phyloP scores from a whole-genome alignment of 2,888 invertebrate species.

The Torymus auratus region DNA sequence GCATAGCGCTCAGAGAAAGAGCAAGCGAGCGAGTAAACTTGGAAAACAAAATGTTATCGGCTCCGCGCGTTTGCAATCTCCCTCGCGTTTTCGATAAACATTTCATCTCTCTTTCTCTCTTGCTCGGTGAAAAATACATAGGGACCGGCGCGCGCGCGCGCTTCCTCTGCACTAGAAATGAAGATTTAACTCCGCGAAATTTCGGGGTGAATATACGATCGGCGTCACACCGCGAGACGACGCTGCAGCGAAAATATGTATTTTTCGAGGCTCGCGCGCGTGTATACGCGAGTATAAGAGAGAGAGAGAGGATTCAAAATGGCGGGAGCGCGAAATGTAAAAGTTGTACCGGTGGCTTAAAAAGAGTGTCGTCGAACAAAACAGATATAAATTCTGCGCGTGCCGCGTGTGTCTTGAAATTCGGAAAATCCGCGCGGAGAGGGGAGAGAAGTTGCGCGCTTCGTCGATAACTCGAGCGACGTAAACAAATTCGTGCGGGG shows the following conservation, averaged over 20 bases:
- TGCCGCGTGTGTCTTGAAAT: constrained; percentile 20
- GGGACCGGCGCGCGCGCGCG: background rate
- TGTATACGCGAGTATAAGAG: too few relatives aligned
- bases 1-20: too few relatives aligned
- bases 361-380: constrained; percentile 49
- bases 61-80: background rate
- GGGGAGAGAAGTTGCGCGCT: constrained; percentile 7
- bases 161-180: constrained; percentile 9
- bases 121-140: background rate
- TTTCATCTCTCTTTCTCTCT: background rate
- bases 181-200: constrained; percentile 32
- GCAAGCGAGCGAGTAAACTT: background rate
- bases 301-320: constrained; percentile 14
- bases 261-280: constrained; percentile 8
- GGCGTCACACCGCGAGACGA: background rate
- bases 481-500: constrained; percentile 44
- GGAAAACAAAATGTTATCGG: constrained; percentile 8
- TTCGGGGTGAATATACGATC: constrained; percentile 29
- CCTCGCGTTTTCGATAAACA: constrained; percentile 15
- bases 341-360: constrained; percentile 35
- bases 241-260: constrained; percentile 36
- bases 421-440: constrained; percentile 34
- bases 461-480: constrained; percentile 35
- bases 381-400: constrained; percentile 52
- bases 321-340: background rate